These are phyloP conservation scores for Parauchenoglanis ngamensis DNA, from an alignment of 2,797 vertebrate species.

Conservation along the genomic window DNA sequence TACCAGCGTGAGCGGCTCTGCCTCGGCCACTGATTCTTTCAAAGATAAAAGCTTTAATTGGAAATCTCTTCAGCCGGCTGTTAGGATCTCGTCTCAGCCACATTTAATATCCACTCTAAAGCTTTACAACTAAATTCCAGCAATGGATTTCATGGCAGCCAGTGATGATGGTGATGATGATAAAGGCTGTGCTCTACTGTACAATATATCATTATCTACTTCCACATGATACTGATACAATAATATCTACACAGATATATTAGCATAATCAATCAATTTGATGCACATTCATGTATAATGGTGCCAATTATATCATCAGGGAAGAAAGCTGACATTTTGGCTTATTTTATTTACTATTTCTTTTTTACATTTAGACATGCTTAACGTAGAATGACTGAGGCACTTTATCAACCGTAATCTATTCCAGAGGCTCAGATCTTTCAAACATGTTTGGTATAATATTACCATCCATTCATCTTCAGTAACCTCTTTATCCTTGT, in stretches of 20 bases:
- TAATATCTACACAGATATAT: background rate
- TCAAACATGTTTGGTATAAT: background rate
- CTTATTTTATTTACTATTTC: background rate
- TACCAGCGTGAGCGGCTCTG: conserved; percentile 18
- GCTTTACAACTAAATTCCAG: conserved; percentile 24
- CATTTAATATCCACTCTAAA: conserved; percentile 28
- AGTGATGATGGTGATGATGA: background rate
- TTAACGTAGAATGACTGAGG: background rate
- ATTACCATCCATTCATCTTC: background rate
- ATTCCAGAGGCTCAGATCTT: background rate
- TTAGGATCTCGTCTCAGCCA: conserved; percentile 11
- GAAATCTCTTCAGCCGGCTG: conserved; percentile 28
- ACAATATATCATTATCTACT: background rate
- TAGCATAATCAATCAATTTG: background rate
- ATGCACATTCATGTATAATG: background rate
- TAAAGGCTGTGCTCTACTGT: background rate
- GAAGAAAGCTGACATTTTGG: conserved; percentile 9
- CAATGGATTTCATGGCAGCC: conserved; percentile 12
- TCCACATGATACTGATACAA: background rate
- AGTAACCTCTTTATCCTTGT: background rate
- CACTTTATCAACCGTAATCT: background rate
- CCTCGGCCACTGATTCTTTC: conserved; percentile 36
- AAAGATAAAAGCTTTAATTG: conserved; percentile 43
- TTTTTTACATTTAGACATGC: background rate
- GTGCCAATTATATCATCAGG: background rate